Percentiles rank a stretch among this genome's conserved stretches.
These are phyloP conservation scores for Chelon auratus DNA, from an alignment of 2,797 vertebrate genomes.

Conservation along the genomic window DNA sequence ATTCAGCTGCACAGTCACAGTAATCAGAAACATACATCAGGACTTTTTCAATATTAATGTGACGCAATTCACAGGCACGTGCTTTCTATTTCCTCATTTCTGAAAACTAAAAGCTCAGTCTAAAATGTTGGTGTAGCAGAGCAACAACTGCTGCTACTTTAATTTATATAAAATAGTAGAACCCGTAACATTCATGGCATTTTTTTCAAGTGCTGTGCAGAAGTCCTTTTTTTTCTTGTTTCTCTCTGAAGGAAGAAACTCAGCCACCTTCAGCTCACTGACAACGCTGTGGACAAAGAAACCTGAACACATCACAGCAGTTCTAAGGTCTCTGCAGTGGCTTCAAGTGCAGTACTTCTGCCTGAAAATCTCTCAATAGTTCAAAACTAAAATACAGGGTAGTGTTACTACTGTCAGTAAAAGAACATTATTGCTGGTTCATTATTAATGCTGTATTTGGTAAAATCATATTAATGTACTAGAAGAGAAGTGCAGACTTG, in stretches of 20 bases:
- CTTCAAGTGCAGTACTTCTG: background rate
- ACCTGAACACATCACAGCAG: background rate
- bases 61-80: background rate
- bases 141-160: background rate
- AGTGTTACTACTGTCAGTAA: background rate
- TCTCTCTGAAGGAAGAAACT: too few relatives aligned
- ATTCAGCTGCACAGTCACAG: conserved; percentile 1
- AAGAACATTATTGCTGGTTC: too few relatives aligned
- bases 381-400: background rate
- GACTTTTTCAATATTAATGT: conserved; percentile 15
- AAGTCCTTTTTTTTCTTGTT: too few relatives aligned
- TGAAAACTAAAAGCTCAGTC: too few relatives aligned
- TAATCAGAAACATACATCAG: conserved; percentile 1
- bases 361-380: background rate
- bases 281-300: background rate
- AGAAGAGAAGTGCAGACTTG: too few relatives aligned
- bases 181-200: too few relatives aligned
- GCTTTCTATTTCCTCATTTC: too few relatives aligned
- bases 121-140: background rate
- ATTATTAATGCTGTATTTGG: too few relatives aligned
- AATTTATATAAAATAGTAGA: too few relatives aligned
- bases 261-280: background rate
- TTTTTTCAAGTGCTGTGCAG: too few relatives aligned
- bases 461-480: too few relatives aligned
- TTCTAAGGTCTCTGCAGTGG: background rate